These are phyloP conservation scores for Oreotragus oreotragus DNA, from an alignment of 2,113 vertebrate species.

Conservation along the genomic window DNA sequence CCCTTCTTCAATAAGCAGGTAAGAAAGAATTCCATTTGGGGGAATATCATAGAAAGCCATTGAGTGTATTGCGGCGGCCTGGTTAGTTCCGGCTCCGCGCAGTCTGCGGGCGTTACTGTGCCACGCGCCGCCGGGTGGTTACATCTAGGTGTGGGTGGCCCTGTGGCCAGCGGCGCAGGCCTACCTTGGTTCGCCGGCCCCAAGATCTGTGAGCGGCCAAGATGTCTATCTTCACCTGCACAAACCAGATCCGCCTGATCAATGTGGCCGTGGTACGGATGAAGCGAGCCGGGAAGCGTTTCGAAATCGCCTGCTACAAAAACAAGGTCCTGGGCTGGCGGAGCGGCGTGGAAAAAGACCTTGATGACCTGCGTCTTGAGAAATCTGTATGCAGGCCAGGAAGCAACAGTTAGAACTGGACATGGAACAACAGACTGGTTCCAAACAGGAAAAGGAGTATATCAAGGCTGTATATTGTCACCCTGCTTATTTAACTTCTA, in stretches of 20 bases:
- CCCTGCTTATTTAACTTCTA: no score
- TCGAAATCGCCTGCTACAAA: constrained; percentile 96
- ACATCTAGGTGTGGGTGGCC: neutral
- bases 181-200: neutral
- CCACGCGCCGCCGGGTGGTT: neutral
- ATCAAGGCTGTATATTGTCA: no score
- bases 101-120: neutral
- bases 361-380: no score
- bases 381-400: no score
- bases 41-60: neutral
- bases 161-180: neutral
- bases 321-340: constrained; percentile 96
- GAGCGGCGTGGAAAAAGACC: constrained; percentile 81
- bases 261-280: constrained; percentile 94
- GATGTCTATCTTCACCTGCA: constrained; percentile 97
- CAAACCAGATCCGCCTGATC: constrained; percentile 95
- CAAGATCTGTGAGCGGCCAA: neutral
- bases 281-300: constrained; percentile 92
- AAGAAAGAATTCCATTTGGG: constrained; percentile 19
- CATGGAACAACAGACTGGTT: no score
- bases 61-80: neutral
- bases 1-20: constrained; percentile 3
- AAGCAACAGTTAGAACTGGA: no score
- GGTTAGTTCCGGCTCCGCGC: no score
- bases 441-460: no score